Conservation (phyloP, 2,797 vertebrate species). For the Alca torda region DNA sequence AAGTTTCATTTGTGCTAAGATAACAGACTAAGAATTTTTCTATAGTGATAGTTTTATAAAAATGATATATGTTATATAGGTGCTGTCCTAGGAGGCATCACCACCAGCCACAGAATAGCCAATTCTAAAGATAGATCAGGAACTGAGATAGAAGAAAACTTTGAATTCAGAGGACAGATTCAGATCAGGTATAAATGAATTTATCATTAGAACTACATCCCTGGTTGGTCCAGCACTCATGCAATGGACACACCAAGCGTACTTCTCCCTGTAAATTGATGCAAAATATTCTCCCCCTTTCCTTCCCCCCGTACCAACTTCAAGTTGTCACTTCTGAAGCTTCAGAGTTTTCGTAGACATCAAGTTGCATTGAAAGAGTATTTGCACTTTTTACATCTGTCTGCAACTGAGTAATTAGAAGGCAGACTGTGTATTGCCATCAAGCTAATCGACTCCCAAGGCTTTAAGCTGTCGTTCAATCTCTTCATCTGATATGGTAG, state of each 20-base stretch:
- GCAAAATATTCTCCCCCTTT: background rate
- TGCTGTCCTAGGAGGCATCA: background rate
- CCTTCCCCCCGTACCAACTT: background rate
- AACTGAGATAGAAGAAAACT: background rate
- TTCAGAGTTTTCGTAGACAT: conserved; percentile 8
- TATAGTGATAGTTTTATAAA: background rate
- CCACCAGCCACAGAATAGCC: background rate
- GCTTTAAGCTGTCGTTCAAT: conserved; percentile 97
- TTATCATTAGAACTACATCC: background rate
- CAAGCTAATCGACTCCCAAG: conserved; percentile 90
- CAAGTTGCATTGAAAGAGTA: conserved; percentile 37
- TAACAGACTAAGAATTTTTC: background rate
- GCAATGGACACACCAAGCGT: background rate
- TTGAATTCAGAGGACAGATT: background rate
- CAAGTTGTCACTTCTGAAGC: background rate
- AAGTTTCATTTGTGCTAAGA: conserved; percentile 43
- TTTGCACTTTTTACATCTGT: conserved; percentile 29
- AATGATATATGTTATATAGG: background rate
- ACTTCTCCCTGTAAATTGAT: background rate
- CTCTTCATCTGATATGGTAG: conserved; percentile 93
- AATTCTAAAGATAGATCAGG: background rate
- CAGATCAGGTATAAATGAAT: background rate
- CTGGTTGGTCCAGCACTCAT: background rate
- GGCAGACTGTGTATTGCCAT: background rate
- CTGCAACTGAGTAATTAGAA: conserved; percentile 12